phyloP scores from a whole-genome alignment of 2,797 vertebrate species.

The Garrulus glandarius region DNA sequence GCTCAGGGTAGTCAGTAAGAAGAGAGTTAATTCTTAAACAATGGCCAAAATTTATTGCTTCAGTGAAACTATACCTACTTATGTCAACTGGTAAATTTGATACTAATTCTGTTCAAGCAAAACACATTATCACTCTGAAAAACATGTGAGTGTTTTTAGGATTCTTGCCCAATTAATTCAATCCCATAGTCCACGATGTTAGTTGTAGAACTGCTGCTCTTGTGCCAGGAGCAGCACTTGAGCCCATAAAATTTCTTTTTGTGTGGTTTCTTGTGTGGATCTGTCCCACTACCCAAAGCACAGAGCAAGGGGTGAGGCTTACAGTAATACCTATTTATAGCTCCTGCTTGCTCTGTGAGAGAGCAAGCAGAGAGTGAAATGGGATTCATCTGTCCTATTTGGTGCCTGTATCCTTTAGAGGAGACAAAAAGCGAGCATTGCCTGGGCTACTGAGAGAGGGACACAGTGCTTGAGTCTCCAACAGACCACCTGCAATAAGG shows the following conservation, averaged over 20 bases:
- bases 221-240: not conserved
- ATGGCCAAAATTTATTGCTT: not conserved
- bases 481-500: not conserved
- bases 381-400: not conserved
- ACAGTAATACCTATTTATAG: not conserved
- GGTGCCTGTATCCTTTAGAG: not conserved
- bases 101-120: not conserved
- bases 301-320: not conserved
- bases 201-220: not conserved
- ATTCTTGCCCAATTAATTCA: not conserved
- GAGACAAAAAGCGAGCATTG: fast-evolving
- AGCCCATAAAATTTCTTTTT: not conserved
- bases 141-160: not conserved
- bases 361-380: not conserved
- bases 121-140: not conserved
- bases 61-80: not conserved
- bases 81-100: not conserved
- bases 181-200: not conserved
- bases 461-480: not conserved
- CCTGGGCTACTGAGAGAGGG: not conserved
- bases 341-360: not conserved
- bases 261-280: not conserved
- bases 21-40: not conserved
- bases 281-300: not conserved
- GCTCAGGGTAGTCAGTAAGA: not conserved